phyloP scores from a whole-genome alignment of 1,140 invertebrate genomes.

The Drosophila pruinosa region DNA sequence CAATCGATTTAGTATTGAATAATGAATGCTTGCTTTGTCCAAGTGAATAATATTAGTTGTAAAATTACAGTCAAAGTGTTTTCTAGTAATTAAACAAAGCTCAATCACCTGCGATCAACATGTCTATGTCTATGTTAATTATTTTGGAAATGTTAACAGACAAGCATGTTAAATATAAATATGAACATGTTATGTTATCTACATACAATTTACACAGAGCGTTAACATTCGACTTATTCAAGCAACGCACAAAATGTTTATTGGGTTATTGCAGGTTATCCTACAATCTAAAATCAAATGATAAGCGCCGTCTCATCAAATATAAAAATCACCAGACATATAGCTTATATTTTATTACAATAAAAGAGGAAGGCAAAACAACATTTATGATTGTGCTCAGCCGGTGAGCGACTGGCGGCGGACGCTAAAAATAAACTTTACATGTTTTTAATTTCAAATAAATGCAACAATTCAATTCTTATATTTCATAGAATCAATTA shows the following conservation, averaged over 20 bases:
- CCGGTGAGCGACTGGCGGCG: background rate
- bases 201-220: too few relatives aligned
- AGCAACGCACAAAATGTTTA: background rate
- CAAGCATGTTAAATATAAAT: too few relatives aligned
- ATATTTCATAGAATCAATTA: constrained; percentile 49
- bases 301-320: background rate
- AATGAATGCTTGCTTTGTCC: background rate
- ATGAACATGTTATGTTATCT: too few relatives aligned
- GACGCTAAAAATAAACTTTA: constrained; percentile 3
- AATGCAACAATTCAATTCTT: constrained; percentile 70
- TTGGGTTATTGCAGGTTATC: background rate
- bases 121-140: background rate
- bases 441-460: constrained; percentile 62
- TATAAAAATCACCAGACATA: constrained; percentile 1
- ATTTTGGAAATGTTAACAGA: background rate
- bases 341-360: constrained; percentile 27
- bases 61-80: background rate
- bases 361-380: background rate
- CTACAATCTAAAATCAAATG: background rate
- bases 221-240: background rate
- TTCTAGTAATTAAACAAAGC: background rate
- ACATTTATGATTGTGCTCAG: background rate
- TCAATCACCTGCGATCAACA: background rate
- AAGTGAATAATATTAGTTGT: background rate
- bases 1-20: constrained; percentile 1